Base-by-base conservation (phyloP, 23 tunicate genomes). In the Phallusia fumigata region DNA sequence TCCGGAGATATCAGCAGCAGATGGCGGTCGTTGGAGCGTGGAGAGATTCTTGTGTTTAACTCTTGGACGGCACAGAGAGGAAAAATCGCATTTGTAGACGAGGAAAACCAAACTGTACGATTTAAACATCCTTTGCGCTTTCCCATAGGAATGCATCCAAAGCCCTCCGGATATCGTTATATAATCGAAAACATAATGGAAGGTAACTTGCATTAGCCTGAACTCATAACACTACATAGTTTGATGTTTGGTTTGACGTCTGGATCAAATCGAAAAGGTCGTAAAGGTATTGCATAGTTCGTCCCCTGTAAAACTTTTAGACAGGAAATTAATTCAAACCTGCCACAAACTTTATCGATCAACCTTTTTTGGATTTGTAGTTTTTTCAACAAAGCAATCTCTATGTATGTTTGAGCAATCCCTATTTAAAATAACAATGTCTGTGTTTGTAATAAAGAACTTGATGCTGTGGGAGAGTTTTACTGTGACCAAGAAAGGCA, bases 61-160 rank as follows among this genome's bases (percentile, higher is more conserved):
- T 87, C 93, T 8, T 88, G 93, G 93, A 84, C 84, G 18, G 93
- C 93, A 32, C 84, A 88, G 32, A 72, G 93, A 36, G 76, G 81
- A 16, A 11, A 16, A 13, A 75, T 88, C 34, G 65, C 52, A 19
- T 35, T 45, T 16, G 69, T 88, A 28, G 51, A 32, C 32, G 26
- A 32, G 32, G 72, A 32, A 33, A 65, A 88, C 33, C 73, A 74
- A n/a, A 65, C 45, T 36, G 84, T 88, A 6, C 34, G 52, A 16
- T 88, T 88, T 40, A 73, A 73, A 79, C 32, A 32, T 12, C 82
- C 64, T 28, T 76, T 83, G 5, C 76, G 82, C 19, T 50, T 36
- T 22, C 82, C 93, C 0, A 64, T 88, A n/a, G 93, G 93, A 30
- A 52, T 35, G 33, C 87, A 83, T 26, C 93, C 93, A n/a, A 34